Base-by-base conservation (phyloP, 2,113 vertebrate species). In the Phycodurus eques region DNA sequence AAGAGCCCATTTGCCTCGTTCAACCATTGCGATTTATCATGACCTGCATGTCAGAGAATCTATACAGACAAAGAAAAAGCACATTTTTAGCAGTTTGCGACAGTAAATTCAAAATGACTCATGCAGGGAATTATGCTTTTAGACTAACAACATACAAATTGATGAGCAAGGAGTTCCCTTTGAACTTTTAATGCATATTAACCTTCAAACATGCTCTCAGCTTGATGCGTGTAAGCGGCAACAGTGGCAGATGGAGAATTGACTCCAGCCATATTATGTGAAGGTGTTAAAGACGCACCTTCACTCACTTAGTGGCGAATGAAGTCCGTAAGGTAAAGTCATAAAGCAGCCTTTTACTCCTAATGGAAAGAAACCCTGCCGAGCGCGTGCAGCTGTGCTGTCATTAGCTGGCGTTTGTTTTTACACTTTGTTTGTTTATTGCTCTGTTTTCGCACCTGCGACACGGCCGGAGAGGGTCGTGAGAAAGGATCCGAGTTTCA, bases 401-500 rank as follows among this genome's bases (percentile, higher is more conserved):
- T 83, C 82, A 86, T 86, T 86, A 85, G 78, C 68, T 68, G 0
- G 54, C 46, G 74, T 85, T 88, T 87, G 84, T 83, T 89, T 81
- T 83, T 78, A 86, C 85, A 87, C 67, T 86, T 85, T 89, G 87
- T 87, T 88, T 89, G 85, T 87, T 84, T 84, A 67, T 74, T 63
- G 27, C 65, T 7, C 73, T 87, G 81, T 88, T 89, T 87, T 89
- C 81, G 80, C 89, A 89, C 87, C 87, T 89, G 87, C 80, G 53
- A 74, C 11, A 33, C 63, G 54, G 89, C 80, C 79, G 22, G 7
- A 39, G 0, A 49, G 77, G 87, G 80, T 81, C 79, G 71, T 87
- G 89, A 83, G 89, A 90, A 89, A 76, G 62, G 72, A 74, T 71
- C 61, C 0, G 47, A 44, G 27, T 51, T 67, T 67, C 31, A 35